These are phyloP conservation scores for Hycleus cichorii DNA, from an alignment of 1,140 invertebrate species.

Conservation along the genomic window DNA sequence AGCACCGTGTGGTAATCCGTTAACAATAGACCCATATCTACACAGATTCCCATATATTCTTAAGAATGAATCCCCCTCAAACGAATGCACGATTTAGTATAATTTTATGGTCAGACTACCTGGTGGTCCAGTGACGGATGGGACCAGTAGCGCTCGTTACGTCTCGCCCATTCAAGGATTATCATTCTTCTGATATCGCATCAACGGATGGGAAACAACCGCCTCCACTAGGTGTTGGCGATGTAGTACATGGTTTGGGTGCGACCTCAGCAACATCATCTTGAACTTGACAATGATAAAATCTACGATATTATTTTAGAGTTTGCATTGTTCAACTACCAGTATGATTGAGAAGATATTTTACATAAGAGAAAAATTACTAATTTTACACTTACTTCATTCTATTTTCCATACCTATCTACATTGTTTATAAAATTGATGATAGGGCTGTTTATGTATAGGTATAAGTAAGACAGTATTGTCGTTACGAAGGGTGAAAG, in stretches of 20 bases:
- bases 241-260: neutral
- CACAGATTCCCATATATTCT: constrained; percentile 37
- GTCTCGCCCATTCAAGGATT: constrained; percentile 37
- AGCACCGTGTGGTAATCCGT: constrained; percentile 31
- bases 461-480: too few species aligned
- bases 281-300: too few species aligned
- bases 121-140: constrained; percentile 39
- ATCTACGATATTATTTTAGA: too few species aligned
- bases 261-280: constrained; percentile 7
- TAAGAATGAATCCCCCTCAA: constrained; percentile 31
- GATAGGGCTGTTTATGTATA: too few species aligned
- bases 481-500: constrained; percentile 13
- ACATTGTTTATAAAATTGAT: too few species aligned
- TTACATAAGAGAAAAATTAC: too few species aligned
- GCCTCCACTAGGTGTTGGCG: constrained; percentile 3
- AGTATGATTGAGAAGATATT: too few species aligned
- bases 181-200: constrained; percentile 36
- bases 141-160: constrained; percentile 32
- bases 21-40: constrained; percentile 38
- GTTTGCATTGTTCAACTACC: too few species aligned
- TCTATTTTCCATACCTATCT: too few species aligned
- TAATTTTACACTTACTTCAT: too few species aligned
- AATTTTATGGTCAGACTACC: constrained; percentile 38
- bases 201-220: constrained; percentile 14
- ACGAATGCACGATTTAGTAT: constrained; percentile 40